Evolutionary conservation across 2,888 invertebrate genomes (phyloP), one percentile per base, ranked within the genome.

Genomic region (Crematogaster levior): DNA sequence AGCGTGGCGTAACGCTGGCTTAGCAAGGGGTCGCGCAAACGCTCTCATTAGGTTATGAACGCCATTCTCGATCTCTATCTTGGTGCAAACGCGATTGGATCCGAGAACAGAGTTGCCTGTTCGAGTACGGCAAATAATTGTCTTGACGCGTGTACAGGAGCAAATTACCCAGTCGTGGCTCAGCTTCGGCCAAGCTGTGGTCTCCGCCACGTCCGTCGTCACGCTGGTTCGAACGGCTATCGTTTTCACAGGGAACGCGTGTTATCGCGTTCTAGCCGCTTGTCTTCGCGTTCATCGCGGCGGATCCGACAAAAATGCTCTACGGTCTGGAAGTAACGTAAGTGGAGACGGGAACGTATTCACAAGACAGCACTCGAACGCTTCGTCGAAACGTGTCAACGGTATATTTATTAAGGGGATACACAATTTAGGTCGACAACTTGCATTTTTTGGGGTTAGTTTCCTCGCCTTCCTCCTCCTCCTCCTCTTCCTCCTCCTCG

Each of bases 381-480:
- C 27, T 27, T 12, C 27, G 15, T 58, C 60, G 21, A 6, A 43
- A n/a, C 9, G 3, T 43, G 3, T 34, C 2, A 48, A 58, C 15
- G 18, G 9, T 24, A 5, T 10, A 46, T 58, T 68, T 82, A 40
- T 79, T 80, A 81, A 53, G 12, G 6, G 1, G 40, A 34, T 70
- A 37, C 5, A 61, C 27, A n/a, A 40, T 60, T 37, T 43, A 81
- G 9, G 77, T 58, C 3, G 58, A 85, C 34, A 91, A 83, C 90
- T 91, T 93, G 88, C 89, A 92, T 90, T 91, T 93, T 90, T 93
- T 93, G 61, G 90, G 86, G 81, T 90, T 91, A 85, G 84, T 79
- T 12, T 43, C 43, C n/a, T 58, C n/a, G 7, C 18, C 12, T 10
- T 66, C 30, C 4, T 48, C 21, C 2, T 10, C 34, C 18, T 18